Base-by-base conservation (phyloP, 1,140 invertebrate species). In the Drosophila subobscura region DNA sequence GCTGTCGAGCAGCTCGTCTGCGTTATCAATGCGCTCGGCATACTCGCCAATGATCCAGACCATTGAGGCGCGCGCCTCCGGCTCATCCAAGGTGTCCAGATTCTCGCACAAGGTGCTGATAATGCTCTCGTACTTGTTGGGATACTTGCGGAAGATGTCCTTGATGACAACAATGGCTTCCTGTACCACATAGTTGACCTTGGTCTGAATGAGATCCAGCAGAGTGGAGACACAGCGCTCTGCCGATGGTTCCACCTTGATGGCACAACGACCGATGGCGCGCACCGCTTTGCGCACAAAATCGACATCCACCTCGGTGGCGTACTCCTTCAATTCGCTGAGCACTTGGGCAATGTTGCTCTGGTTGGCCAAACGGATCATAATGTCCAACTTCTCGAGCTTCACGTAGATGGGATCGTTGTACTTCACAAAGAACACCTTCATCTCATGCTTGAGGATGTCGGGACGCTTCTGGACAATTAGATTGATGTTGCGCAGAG, bases 371-470 rank as follows among this genome's bases (percentile, higher is more conserved):
- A 99, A 93, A 27, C 99, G 95, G 77, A 99, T 99, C 99, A 99
- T 99, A 53, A 99, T 99, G 91, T 99, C 99, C 81, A 99, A 91
- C 92, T 99, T 99, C 92, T 99, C 99, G 52, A 99, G 93, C 92
- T 99, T 99, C 3, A 99, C 99, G 92, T 99, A 99, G 91, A 99
- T 99, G 6, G 99, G 99, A 93, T 99, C 99, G 92, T 99, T 99
- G 92, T 99, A 99, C 89, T 99, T 99, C 12, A 99, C 99, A 92
- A 99, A 99, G 93, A 99, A 99, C 27, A 96, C 99, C 93, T 99
- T 99, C 98, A 99, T 99, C 92, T 99, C 99, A 88, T 99, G 98
- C 91, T 99, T 99, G n/a, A 99, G 92, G 74, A 99, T 99, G 71
- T 99, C 99, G 0, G 98, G 97, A 55, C 99, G 94, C 92, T 99